phyloP scores from a whole-genome alignment of 2,113 vertebrate species.

The Percina caprodes region DNA sequence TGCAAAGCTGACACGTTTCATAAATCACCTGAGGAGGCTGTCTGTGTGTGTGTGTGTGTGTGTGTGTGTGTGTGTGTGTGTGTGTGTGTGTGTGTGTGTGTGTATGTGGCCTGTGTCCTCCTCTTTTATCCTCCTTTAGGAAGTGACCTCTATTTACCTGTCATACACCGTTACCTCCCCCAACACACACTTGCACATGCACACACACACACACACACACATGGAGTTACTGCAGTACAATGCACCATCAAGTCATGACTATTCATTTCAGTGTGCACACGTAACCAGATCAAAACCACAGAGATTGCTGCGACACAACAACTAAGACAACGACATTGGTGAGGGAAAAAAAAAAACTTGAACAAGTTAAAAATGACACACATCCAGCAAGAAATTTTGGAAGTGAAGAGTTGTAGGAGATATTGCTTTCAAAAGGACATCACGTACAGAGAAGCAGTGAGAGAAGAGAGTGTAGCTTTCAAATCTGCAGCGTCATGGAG shows the following conservation, averaged over 20 bases:
- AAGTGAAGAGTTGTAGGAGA: neutral
- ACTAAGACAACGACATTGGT: neutral
- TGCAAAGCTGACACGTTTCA: slow-evolving; percentile 71
- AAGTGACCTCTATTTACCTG: slow-evolving; percentile 81
- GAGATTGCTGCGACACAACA: neutral
- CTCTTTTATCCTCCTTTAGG: slow-evolving; percentile 63
- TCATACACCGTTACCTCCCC: slow-evolving; percentile 68
- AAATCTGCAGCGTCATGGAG: slow-evolving; percentile 49
- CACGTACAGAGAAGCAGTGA: neutral
- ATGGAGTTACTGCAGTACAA: slow-evolving; percentile 63
- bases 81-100: slow-evolving; percentile 12
- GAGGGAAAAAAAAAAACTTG: neutral
- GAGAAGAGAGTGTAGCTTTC: slow-evolving; percentile 7
- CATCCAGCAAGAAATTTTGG: neutral
- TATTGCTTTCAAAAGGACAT: slow-evolving; percentile 1
- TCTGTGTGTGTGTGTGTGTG: slow-evolving; percentile 17
- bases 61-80: slow-evolving; percentile 34
- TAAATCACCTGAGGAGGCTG: slow-evolving; percentile 73
- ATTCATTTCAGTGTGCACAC: slow-evolving; percentile 42
- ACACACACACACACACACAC: slow-evolving; percentile 32
- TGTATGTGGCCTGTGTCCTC: slow-evolving; percentile 29
- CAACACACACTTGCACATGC: slow-evolving; percentile 37
- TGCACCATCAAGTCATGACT: slow-evolving; percentile 48
- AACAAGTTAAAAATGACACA: neutral
- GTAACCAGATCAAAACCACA: slow-evolving; percentile 11